Conservation (phyloP, 2,113 vertebrate genomes). For the Poicephalus gulielmi region DNA sequence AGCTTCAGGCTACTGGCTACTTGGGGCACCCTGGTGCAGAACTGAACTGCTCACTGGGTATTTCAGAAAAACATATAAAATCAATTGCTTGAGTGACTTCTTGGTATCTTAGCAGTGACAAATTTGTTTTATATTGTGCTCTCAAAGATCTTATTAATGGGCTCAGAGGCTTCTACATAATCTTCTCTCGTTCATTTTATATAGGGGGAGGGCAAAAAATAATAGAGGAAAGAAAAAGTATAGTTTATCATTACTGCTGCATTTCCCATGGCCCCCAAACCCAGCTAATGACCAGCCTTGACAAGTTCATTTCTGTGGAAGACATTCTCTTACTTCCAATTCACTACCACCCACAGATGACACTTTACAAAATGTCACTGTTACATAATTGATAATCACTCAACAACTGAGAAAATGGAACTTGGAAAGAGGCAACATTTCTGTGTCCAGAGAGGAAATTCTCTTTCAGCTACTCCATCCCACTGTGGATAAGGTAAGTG, state of each 20-base stretch:
- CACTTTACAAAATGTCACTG: constrained; percentile 69
- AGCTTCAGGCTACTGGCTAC: background rate
- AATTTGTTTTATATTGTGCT: background rate
- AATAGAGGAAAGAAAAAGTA: background rate
- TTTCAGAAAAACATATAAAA: background rate
- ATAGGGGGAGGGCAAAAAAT: background rate
- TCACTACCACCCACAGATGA: constrained; percentile 65
- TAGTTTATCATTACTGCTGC: constrained; percentile 24
- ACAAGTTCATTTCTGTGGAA: constrained; percentile 70
- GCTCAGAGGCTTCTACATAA: constrained; percentile 9
- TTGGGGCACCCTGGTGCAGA: background rate
- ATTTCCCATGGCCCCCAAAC: constrained; percentile 44
- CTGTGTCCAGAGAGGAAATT: constrained; percentile 56
- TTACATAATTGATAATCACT: constrained; percentile 72
- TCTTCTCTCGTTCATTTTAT: background rate
- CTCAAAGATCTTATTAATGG: background rate
- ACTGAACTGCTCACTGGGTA: background rate
- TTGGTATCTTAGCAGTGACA: background rate
- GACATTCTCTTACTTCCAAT: constrained; percentile 70
- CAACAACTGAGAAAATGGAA: constrained; percentile 71
- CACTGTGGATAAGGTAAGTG: background rate
- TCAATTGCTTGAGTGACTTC: background rate
- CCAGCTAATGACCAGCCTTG: constrained; percentile 60
- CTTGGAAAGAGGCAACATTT: constrained; percentile 56
- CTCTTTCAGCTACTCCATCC: constrained; percentile 35